phyloP scores from a whole-genome alignment of 2,113 vertebrate species.

The Poecile atricapillus region DNA sequence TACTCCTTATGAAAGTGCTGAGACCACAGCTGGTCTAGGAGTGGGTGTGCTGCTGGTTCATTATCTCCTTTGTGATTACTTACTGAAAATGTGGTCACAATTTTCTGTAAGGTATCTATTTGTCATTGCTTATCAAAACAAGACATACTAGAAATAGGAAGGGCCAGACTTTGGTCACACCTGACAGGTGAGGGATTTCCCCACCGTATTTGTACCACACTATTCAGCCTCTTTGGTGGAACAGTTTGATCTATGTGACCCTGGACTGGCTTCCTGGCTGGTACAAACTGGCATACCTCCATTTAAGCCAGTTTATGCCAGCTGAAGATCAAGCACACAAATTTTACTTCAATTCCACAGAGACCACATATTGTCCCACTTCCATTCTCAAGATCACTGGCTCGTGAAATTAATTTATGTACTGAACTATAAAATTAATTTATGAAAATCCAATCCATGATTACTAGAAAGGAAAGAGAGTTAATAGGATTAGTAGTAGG shows the following conservation, averaged over 20 bases:
- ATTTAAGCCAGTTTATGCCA: not conserved
- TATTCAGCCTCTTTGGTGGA: not conserved
- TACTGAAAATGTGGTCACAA: not conserved
- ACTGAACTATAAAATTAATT: conserved; percentile 64
- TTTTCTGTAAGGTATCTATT: not conserved
- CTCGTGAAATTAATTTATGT: conserved; percentile 61
- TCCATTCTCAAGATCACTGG: conserved; percentile 50
- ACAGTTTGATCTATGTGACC: not conserved
- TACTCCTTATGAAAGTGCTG: not conserved
- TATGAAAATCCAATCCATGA: conserved; percentile 56
- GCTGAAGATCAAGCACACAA: conserved; percentile 9
- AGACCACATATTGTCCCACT: conserved; percentile 25
- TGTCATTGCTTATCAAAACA: not conserved
- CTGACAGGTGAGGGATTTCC: not conserved
- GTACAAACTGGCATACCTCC: not conserved
- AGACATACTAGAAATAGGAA: not conserved
- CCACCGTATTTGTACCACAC: not conserved
- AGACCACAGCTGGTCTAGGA: not conserved
- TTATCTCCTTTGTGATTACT: not conserved
- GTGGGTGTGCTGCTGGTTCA: not conserved
- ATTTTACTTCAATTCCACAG: conserved; percentile 22
- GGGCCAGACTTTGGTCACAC: not conserved
- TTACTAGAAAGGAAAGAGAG: conserved; percentile 38
- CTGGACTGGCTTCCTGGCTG: not conserved
- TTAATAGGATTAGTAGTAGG: conserved; percentile 54